Conservation (phyloP, 2,797 vertebrate species). For the Eulemur mongoz region DNA sequence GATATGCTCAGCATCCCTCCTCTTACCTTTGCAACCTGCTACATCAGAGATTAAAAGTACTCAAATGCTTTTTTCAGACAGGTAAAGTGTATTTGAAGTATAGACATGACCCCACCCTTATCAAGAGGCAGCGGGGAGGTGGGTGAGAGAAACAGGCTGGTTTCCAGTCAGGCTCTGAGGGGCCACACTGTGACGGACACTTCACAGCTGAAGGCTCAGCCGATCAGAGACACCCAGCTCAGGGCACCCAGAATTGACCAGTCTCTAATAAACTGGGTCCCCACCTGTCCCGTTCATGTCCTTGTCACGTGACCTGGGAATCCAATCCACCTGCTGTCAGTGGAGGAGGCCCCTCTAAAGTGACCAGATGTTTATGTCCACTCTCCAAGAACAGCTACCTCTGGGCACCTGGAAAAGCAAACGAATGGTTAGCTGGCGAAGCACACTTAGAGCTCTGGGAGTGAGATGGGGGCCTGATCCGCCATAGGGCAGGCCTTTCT, state of each 20-base stretch:
- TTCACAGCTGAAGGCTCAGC: background rate
- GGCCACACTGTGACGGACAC: accelerated
- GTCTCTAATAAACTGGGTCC: background rate
- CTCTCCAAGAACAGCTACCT: background rate
- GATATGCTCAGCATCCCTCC: background rate
- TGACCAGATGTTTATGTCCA: background rate
- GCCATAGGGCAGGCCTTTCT: background rate
- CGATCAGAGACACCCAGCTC: background rate
- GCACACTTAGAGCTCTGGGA: background rate
- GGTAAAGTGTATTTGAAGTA: background rate
- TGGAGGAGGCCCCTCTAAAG: background rate
- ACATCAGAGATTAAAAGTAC: background rate
- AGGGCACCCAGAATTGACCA: background rate
- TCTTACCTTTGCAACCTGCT: background rate
- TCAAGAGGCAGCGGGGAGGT: background rate
- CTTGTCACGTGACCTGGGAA: background rate
- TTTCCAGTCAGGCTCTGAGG: background rate
- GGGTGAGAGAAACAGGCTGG: background rate
- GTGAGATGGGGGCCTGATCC: accelerated
- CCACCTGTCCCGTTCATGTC: background rate
- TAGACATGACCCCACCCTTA: background rate
- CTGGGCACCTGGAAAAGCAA: background rate
- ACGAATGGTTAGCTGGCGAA: background rate
- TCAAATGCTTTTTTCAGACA: background rate
- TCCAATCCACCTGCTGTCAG: background rate